Percentiles rank a stretch among this genome's conserved stretches.
Conservation (phyloP, 2,113 vertebrate genomes). For the Pygoscelis adeliae region DNA sequence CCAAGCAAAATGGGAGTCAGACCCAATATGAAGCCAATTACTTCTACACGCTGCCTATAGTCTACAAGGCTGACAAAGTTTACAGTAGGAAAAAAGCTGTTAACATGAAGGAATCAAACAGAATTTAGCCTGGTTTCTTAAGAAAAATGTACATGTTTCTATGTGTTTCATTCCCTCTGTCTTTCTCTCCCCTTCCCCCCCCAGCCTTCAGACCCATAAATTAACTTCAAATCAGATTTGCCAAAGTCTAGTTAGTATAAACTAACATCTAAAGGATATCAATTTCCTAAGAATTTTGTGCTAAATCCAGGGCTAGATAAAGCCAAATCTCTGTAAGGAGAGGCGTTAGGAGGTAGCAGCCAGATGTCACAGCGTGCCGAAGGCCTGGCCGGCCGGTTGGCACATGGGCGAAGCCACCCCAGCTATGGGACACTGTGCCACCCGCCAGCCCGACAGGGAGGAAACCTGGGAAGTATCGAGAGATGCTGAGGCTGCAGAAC, state of each 20-base stretch:
- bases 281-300: background rate
- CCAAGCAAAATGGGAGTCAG: background rate
- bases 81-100: background rate
- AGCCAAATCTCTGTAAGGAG: background rate
- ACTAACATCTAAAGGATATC: background rate
- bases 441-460: background rate
- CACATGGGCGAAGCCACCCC: background rate
- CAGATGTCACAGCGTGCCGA: no score
- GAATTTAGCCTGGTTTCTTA: background rate
- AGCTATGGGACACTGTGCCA: background rate
- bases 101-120: background rate
- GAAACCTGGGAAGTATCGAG: background rate
- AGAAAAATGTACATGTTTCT: background rate
- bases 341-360: background rate
- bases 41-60: background rate
- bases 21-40: background rate
- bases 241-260: background rate
- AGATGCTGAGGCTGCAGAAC: background rate
- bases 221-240: background rate
- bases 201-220: background rate
- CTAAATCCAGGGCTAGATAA: background rate
- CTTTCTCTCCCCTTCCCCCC: no score
- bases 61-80: background rate
- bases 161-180: background rate
- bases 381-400: background rate